A percentile compares a stretch with the other conserved stretches of the same genome.
phyloP scores from a whole-genome alignment of 64 coral and sea anemone species.

The Anthopleura sola region DNA sequence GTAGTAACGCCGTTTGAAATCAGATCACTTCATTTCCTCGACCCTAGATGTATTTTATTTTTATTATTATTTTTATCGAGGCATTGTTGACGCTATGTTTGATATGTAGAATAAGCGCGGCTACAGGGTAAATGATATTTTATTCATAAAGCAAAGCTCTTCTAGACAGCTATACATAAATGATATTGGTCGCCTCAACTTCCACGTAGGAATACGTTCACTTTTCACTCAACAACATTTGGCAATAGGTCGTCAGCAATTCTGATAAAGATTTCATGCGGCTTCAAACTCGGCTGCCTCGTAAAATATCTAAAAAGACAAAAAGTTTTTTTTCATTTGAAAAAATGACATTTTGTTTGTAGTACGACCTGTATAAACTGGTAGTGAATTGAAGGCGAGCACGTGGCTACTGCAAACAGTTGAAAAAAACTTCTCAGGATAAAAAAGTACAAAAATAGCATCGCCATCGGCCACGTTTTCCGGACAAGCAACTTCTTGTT shows the following conservation, averaged over 20 bases:
- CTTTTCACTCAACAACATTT: background rate
- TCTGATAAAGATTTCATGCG: background rate
- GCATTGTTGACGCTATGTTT: background rate
- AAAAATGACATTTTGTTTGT: slow-evolving; percentile 6
- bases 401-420: slow-evolving; percentile 7
- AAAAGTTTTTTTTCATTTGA: background rate
- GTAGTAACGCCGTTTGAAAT: background rate
- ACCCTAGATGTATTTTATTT: background rate
- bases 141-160: background rate
- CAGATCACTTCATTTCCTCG: slow-evolving; percentile 8
- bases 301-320: background rate
- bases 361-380: background rate
- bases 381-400: background rate
- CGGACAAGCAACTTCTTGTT: background rate
- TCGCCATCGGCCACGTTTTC: background rate
- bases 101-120: background rate
- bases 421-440: slow-evolving; percentile 9
- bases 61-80: background rate
- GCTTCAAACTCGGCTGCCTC: background rate
- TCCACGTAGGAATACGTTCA: background rate
- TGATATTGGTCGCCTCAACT: background rate
- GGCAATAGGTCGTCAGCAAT: background rate
- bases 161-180: background rate
- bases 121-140: background rate
- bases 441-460: slow-evolving; percentile 3